A percentile compares a stretch with the other conserved stretches of the same genome.
These are phyloP conservation scores for Labrus mixtus DNA, from an alignment of 2,113 vertebrate species.

Conservation along the genomic window DNA sequence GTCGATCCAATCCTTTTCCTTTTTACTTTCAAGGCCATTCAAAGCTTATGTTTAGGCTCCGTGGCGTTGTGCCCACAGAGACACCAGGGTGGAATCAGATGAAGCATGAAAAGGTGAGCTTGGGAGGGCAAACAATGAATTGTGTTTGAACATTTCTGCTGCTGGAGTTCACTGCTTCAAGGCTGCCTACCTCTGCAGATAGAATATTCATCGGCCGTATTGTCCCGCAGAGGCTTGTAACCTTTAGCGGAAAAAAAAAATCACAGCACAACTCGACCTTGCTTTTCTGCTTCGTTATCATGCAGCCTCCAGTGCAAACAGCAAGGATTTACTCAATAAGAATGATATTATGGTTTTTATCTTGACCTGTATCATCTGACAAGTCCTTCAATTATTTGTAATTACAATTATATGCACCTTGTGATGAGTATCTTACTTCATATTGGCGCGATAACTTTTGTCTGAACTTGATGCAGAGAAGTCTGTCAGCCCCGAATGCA, in stretches of 20 bases:
- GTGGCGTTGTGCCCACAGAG: slow-evolving; percentile 46
- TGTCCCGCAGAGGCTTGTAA: slow-evolving; percentile 61
- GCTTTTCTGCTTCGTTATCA: slow-evolving; percentile 46
- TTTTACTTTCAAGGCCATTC: slow-evolving; percentile 64
- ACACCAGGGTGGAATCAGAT: slow-evolving; percentile 52
- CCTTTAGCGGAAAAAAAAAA: slow-evolving; percentile 62
- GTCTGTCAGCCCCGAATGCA: background rate
- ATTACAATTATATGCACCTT: background rate
- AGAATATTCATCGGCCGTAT: slow-evolving; percentile 68
- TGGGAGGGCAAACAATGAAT: slow-evolving; percentile 67
- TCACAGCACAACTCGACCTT: slow-evolving; percentile 59
- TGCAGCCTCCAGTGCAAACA: slow-evolving; percentile 43
- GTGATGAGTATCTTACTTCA: background rate
- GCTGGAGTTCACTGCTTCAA: slow-evolving; percentile 67
- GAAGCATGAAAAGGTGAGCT: slow-evolving; percentile 70
- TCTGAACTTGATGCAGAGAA: background rate
- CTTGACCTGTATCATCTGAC: slow-evolving; percentile 10
- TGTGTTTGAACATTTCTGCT: slow-evolving; percentile 71
- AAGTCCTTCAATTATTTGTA: background rate
- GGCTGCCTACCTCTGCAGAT: slow-evolving; percentile 66
- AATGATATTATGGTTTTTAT: slow-evolving; percentile 4
- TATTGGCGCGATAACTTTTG: background rate
- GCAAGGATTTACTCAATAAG: slow-evolving; percentile 31
- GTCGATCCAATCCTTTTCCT: slow-evolving; percentile 36
- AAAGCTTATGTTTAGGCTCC: slow-evolving; percentile 44